Base-by-base conservation (phyloP, 2,888 invertebrate genomes). In the Lucinisca nassula region DNA sequence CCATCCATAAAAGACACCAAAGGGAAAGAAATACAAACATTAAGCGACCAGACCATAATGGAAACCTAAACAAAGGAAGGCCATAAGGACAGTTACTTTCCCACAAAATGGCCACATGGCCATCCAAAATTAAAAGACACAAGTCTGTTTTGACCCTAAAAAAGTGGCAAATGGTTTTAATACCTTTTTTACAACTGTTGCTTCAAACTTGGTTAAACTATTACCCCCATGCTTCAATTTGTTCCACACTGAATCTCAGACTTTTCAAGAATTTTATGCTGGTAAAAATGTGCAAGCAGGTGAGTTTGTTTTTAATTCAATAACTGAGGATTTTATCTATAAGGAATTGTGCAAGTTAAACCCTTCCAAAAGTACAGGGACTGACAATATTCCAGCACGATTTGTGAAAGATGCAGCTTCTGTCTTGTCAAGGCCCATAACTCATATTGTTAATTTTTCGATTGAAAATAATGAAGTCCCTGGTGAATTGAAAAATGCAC, bases 341-440 rank as follows among this genome's bases (percentile, higher is more conserved):
- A 76, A 76, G 17, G 76, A 76, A n/a, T 32, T 76, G 27, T 55
- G 55, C 30, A 30, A 17, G 8, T 32, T 76, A 2, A 76, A 76
- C n/a, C 4, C 27, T 40, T n/a, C 8, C 24, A 24, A 74, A 27
- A 74, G 74, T 45, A 74, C 74, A 38, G 74, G 74, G 27, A n/a
- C 40, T 40, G 38, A 74, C 45, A n/a, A 27, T 6, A 45, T 74
- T 27, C 74, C 74, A 27, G 72, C 72, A 10, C 35, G 45, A 74
- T 40, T 74, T 45, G 3, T 74, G 3, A 74, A 27, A 74, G 55
- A 76, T 55, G 76, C 49, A 2, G 76, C 76, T 55, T 14, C 24
- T 17, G 51, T 76, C 30, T n/a, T 51, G 2, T 51, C 45, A 55
- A 12, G 32, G 4, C 76, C 76, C 3, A 32, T 76, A 6, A 51